Percentiles rank a stretch among this genome's conserved stretches.
phyloP scores from a whole-genome alignment of 2,113 vertebrate genomes.

The Stegastes partitus region DNA sequence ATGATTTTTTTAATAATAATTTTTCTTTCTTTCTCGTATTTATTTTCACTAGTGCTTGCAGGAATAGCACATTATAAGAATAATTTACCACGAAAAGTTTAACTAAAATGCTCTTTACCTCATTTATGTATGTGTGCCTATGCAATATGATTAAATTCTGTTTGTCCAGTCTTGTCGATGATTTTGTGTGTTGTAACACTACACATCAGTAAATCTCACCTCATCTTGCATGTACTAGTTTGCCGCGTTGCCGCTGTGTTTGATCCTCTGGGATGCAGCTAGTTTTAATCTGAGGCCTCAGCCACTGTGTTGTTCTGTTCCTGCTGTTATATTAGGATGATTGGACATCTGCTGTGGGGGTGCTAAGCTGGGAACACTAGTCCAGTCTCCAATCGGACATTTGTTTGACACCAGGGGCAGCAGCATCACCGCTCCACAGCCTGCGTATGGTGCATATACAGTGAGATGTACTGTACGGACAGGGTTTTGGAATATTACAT shows the following conservation, averaged over 20 bases:
- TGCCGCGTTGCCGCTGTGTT: slow-evolving; percentile 25
- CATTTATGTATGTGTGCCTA: background rate
- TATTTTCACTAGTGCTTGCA: too few relatives aligned
- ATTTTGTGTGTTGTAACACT: slow-evolving; percentile 5
- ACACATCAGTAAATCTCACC: slow-evolving; percentile 36
- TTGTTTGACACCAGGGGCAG: slow-evolving; percentile 35
- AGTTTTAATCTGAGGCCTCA: slow-evolving; percentile 74
- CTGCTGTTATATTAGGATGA: slow-evolving; percentile 82
- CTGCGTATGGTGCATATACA: background rate
- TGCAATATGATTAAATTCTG: background rate
- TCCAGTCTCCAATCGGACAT: slow-evolving; percentile 64
- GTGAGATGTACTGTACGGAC: slow-evolving; percentile 13
- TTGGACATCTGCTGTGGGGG: slow-evolving; percentile 79
- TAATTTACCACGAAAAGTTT: too few relatives aligned
- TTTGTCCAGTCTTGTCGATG: background rate
- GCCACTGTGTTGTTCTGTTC: slow-evolving; percentile 70
- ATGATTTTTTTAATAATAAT: too few relatives aligned
- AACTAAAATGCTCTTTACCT: background rate
- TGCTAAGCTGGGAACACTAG: slow-evolving; percentile 68
- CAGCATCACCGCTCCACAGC: slow-evolving; percentile 20
- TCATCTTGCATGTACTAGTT: slow-evolving; percentile 49
- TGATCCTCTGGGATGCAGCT: slow-evolving; percentile 67
- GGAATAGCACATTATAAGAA: too few relatives aligned
- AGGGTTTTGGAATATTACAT: background rate
- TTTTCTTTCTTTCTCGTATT: too few relatives aligned